Percentiles rank a stretch among this genome's conserved stretches.
phyloP scores from a whole-genome alignment of 2,888 invertebrate genomes.

The Spisula solida region DNA sequence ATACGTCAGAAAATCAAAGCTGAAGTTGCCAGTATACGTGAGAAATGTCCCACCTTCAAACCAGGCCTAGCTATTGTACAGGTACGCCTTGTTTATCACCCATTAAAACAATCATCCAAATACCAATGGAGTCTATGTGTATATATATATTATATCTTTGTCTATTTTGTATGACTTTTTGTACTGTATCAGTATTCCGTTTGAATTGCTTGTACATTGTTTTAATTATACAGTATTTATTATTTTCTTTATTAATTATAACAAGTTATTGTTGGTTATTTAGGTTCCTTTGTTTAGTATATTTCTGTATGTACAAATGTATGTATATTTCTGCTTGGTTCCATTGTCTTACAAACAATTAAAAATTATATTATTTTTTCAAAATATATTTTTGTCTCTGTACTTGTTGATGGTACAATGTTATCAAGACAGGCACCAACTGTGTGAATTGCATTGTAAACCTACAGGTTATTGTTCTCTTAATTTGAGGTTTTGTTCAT shows the following conservation, averaged over 20 bases:
- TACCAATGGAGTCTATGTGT: background rate
- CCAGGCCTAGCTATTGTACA: constrained; percentile 94
- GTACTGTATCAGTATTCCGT: no score
- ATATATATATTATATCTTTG: background rate
- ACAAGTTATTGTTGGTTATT: background rate
- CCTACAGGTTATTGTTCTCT: no score
- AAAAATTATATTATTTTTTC: background rate
- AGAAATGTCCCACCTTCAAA: constrained; percentile 89
- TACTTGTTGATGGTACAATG: background rate
- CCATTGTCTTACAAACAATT: background rate
- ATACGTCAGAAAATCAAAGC: constrained; percentile 80
- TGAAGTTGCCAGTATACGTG: constrained; percentile 77
- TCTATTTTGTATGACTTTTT: background rate
- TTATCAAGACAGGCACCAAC: background rate
- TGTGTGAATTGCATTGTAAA: no score
- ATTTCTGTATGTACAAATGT: background rate
- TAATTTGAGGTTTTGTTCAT: no score
- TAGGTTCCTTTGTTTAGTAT: background rate
- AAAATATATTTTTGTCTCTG: background rate
- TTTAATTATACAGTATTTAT: no score
- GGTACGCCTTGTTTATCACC: constrained; percentile 80
- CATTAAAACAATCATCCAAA: background rate
- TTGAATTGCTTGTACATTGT: no score
- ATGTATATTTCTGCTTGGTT: background rate
- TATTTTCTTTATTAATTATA: background rate